Conservation (phyloP, 2,888 invertebrate species). For the Nezara viridula region DNA sequence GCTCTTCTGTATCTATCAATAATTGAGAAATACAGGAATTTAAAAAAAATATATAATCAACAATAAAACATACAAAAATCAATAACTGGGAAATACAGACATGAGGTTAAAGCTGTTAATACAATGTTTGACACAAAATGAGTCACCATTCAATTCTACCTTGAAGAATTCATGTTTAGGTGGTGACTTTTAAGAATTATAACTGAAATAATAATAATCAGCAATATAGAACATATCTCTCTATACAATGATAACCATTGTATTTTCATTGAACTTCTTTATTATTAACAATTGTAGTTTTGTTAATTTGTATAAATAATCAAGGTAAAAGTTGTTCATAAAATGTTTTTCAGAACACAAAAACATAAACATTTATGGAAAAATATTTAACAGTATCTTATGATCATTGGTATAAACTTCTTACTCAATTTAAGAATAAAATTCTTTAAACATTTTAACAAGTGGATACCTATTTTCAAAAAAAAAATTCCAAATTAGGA, state of each 20-base stretch:
- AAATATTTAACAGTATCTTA: not conserved
- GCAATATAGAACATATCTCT: not conserved
- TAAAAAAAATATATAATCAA: not conserved
- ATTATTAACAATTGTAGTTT: not conserved
- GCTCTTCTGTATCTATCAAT: not conserved
- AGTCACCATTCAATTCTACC: not conserved
- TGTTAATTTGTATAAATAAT: not conserved
- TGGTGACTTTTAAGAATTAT: not conserved
- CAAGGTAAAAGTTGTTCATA: not conserved
- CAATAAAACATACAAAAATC: not conserved
- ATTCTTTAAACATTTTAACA: not conserved
- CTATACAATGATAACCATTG: not conserved
- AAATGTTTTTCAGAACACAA: not conserved
- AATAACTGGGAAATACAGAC: not conserved
- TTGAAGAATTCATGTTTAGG: not conserved
- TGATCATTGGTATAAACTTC: not conserved
- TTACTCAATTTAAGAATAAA: not conserved
- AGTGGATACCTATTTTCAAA: not conserved
- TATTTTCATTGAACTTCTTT: not conserved
- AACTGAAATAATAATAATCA: not conserved
- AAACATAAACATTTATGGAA: not conserved
- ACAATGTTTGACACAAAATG: not conserved
- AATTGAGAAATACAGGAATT: not conserved
- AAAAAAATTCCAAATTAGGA: not conserved
- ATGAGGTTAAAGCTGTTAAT: not conserved